phyloP scores from a whole-genome alignment of 1,140 invertebrate genomes.

The Pogonomyrmex californicus region DNA sequence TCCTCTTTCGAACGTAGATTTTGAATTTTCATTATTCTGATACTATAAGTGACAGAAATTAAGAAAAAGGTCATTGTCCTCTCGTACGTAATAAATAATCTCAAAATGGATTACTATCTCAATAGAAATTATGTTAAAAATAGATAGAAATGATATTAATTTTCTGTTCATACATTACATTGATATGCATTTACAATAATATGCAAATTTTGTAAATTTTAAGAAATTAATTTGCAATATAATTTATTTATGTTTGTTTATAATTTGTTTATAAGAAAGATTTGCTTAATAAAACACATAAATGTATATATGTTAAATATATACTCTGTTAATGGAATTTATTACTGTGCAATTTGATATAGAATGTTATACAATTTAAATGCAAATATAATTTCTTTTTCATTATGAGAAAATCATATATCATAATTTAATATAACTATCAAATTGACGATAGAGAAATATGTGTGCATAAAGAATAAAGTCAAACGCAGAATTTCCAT shows the following conservation, averaged over 20 bases:
- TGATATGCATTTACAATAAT: not conserved
- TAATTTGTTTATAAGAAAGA: not conserved
- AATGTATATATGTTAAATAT: not conserved
- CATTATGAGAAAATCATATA: constrained; percentile 13
- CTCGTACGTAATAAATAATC: not conserved
- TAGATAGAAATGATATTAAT: not conserved
- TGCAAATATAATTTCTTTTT: constrained; percentile 42
- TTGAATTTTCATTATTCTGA: not conserved
- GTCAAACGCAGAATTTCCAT: constrained; percentile 33
- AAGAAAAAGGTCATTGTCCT: not conserved
- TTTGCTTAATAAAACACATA: not conserved
- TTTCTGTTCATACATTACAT: not conserved
- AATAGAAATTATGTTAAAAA: not conserved
- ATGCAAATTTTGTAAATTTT: not conserved
- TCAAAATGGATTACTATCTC: too few species aligned
- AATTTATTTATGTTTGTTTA: not conserved
- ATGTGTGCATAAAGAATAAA: constrained; percentile 23
- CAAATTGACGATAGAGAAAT: constrained; percentile 13
- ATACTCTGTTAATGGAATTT: not conserved
- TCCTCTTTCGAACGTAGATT: not conserved
- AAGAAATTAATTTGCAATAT: not conserved
- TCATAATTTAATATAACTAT: constrained; percentile 40
- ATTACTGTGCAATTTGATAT: not conserved
- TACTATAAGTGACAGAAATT: not conserved
- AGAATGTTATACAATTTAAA: constrained; percentile 43